Conservation (phyloP, 2,113 vertebrate genomes). For the Engystomops pustulosus region DNA sequence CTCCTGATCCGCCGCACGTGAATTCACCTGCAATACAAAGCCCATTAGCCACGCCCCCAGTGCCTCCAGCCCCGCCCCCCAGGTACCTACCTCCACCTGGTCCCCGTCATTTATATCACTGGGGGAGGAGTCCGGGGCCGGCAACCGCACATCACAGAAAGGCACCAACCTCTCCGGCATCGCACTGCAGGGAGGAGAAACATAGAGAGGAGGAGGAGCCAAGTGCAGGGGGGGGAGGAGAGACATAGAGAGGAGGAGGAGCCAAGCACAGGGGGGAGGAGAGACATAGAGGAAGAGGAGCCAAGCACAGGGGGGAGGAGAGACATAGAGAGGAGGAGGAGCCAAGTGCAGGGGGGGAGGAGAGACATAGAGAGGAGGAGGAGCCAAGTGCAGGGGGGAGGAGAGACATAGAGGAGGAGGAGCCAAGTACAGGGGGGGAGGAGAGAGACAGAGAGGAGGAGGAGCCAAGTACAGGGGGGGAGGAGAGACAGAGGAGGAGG, state of each 20-base stretch:
- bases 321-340: background rate
- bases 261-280: too few relatives aligned
- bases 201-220: background rate
- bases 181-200: slow-evolving; percentile 73
- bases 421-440: background rate
- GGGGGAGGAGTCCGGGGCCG: slow-evolving; percentile 83
- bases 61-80: too few relatives aligned
- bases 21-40: slow-evolving; percentile 81
- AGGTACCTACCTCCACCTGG: slow-evolving; percentile 90
- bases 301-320: too few relatives aligned
- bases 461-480: background rate
- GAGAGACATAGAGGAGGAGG: too few relatives aligned
- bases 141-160: slow-evolving; percentile 88
- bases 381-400: too few relatives aligned
- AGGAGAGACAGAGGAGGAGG: too few relatives aligned
- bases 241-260: accelerated
- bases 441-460: background rate
- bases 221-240: background rate
- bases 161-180: slow-evolving; percentile 91
- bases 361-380: too few relatives aligned
- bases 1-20: slow-evolving; percentile 89
- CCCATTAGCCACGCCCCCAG: too few relatives aligned
- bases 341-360: background rate
- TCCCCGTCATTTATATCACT: slow-evolving; percentile 91
- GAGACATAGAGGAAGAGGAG: too few relatives aligned